A percentile compares a stretch with the other conserved stretches of the same genome.
These are phyloP conservation scores for Drosophila leonis DNA, from an alignment of 2,888 invertebrate species.

Conservation along the genomic window DNA sequence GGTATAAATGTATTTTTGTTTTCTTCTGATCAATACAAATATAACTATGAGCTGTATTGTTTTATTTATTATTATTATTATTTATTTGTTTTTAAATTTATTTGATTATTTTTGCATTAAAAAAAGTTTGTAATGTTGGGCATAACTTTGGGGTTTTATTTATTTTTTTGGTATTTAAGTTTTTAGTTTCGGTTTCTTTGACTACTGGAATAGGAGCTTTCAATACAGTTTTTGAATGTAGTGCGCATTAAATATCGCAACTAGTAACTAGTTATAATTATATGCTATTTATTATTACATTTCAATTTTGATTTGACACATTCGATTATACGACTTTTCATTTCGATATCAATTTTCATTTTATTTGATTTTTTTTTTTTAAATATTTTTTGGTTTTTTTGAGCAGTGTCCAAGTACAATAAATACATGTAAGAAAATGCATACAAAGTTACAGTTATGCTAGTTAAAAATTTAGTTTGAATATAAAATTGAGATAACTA, in stretches of 20 bases:
- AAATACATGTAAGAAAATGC: constrained; percentile 77
- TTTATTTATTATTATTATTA: not conserved
- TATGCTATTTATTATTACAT: constrained; percentile 49
- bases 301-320: constrained; percentile 46
- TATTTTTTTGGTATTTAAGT: not conserved
- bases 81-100: not conserved
- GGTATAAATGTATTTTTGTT: not conserved
- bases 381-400: constrained; percentile 18
- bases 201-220: constrained; percentile 65
- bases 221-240: constrained; percentile 42
- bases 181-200: constrained; percentile 26
- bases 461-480: constrained; percentile 76
- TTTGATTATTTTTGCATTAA: constrained; percentile 2
- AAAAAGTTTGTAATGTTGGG: constrained; percentile 11
- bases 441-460: constrained; percentile 77
- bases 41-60: constrained; percentile 9
- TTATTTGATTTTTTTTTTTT: constrained; percentile 10
- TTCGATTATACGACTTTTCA: constrained; percentile 44
- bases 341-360: constrained; percentile 16
- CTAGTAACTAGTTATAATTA: constrained; percentile 62
- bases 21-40: constrained; percentile 7
- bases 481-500: constrained; percentile 80
- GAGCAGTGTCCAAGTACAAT: constrained; percentile 64
- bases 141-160: constrained; percentile 23
- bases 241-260: constrained; percentile 40